Base-by-base conservation (phyloP, 2,888 invertebrate species). In the Lampropteryx suffumata region DNA sequence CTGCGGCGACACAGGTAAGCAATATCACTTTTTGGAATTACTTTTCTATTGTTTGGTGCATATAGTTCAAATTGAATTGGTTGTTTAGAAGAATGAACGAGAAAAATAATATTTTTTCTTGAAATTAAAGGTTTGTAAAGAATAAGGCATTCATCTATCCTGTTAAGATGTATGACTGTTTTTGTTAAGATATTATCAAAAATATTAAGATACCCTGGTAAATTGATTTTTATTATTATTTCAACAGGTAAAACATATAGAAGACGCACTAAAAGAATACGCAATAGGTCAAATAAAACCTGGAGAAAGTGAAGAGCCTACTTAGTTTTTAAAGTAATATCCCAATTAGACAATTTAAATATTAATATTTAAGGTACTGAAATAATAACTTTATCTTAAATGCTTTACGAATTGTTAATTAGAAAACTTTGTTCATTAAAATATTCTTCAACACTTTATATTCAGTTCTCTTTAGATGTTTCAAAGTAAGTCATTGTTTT, bases 241-340 rank as follows among this genome's bases (percentile, higher is more conserved):
- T 62, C 30, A 69, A 65, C 84, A 90, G 73, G 92, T 92, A 57
- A 91, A 92, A 64, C 95, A 95, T 75, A 94, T 95, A 81, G 91
- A 92, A 57, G 92, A 91, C 40, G 95, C 94, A 2, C 75, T 94
- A 55, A 90, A 84, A 71, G 92, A 94, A 64, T 92, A 92, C 66
- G 92, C 91, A 30, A 92, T 94, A 58, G 91, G 90, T 32, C 84
- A 86, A 72, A 79, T 79, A 37, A 86, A 85, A 53, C 70, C 84
- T 2, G 75, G 67, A 8, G 81, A 77, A 21, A 72, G 63, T n/a
- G 86, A 85, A 55, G 85, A 83, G 34, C 75, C 78, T 1, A 85
- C 83, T 69, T 85, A 88, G 73, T 76, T 46, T 4, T 43, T 47
- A 54, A 7, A 55, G 57, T 44, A 53, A 39, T 24, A 26, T 26